Evolutionary conservation across 1,140 invertebrate species (phyloP), one percentile per base, ranked within the genome.

Genomic region (Gryllus bimaculatus): DNA sequence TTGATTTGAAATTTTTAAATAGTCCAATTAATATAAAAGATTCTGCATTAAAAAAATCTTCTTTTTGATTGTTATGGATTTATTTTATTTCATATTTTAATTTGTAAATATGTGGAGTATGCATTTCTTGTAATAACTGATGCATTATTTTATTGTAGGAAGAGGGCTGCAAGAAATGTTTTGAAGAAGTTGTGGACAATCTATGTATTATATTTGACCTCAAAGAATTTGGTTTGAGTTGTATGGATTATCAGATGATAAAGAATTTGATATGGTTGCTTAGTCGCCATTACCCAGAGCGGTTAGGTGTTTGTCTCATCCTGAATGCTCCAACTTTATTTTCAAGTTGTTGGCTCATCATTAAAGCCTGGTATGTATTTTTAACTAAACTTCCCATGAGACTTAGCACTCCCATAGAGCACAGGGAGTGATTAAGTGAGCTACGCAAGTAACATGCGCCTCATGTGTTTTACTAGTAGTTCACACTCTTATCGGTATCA

Each of bases 171-270:
- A 92, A 92, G 83, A 91, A 88, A 84, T 93, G 92, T 86, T 92
- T 93, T 85, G 92, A 93, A 83, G 91, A 93, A 85, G 91, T 93
- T 6, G 88, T 92, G n/a, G 92, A 93, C 84, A 93, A 92, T 83
- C 83, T 93, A 7, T 93, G 92, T 83, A 93, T 93, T 82, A 90
- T 94, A 47, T 93, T 94, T 86, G 92, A 94, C 83, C 83, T 94
- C 78, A 89, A 90, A 78, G 90, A 91, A 79, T 93, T 94, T 83
- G 91, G 90, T 73, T 84, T 93, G 48, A 89, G 87, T 21, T 92
- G 91, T 83, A 93, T 93, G 92, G 92, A 93, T 82, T 93, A 93
- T 84, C 92, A 92, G 84, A 87, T 93, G 78, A 88, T 93, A 1
- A 93, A 93, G 84, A 93, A 93, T 82, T 84, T 94, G 21, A 93